A percentile compares a stretch with the other conserved stretches of the same genome.
Conservation (phyloP, 2,888 invertebrate species). For the Eubasilissa splendida region DNA sequence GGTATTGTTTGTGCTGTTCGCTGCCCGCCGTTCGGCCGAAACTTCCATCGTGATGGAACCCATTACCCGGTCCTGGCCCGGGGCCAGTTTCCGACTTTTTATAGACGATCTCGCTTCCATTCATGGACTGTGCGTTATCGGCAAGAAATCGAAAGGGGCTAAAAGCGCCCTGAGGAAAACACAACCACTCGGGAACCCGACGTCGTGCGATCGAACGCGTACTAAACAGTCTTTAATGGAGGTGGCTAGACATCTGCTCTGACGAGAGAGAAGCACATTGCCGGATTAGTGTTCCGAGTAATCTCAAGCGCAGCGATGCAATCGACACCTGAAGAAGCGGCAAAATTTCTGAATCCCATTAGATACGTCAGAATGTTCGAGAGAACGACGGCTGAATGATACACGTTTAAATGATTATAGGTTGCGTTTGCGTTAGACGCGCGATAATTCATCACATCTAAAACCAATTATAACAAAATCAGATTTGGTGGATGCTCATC, state of each 20-base stretch:
- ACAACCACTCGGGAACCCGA: not conserved
- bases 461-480: slow-evolving; percentile 58
- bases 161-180: slow-evolving; percentile 19
- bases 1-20: slow-evolving; percentile 56
- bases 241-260: not conserved
- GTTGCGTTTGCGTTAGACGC: slow-evolving; percentile 31
- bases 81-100: slow-evolving; percentile 43
- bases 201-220: not conserved
- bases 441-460: slow-evolving; percentile 56
- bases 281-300: not conserved
- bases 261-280: not conserved
- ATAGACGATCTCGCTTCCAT: slow-evolving; percentile 42
- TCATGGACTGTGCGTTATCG: slow-evolving; percentile 51
- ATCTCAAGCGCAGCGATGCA: not conserved
- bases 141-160: slow-evolving; percentile 40
- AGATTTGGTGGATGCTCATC: slow-evolving; percentile 51
- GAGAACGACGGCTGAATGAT: slow-evolving; percentile 47
- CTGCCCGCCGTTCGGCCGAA: slow-evolving; percentile 29
- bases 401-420: slow-evolving; percentile 57
- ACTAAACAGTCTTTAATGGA: not conserved
- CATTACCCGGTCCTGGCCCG: slow-evolving; percentile 48
- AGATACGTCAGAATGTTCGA: slow-evolving; percentile 13
- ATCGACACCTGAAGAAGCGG: not conserved
- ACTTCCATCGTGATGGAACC: slow-evolving; percentile 45
- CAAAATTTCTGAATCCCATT: not conserved